These are phyloP conservation scores for Parazoanthus darwini DNA, from an alignment of 92 coral and sea anemone genomes.

Conservation along the genomic window DNA sequence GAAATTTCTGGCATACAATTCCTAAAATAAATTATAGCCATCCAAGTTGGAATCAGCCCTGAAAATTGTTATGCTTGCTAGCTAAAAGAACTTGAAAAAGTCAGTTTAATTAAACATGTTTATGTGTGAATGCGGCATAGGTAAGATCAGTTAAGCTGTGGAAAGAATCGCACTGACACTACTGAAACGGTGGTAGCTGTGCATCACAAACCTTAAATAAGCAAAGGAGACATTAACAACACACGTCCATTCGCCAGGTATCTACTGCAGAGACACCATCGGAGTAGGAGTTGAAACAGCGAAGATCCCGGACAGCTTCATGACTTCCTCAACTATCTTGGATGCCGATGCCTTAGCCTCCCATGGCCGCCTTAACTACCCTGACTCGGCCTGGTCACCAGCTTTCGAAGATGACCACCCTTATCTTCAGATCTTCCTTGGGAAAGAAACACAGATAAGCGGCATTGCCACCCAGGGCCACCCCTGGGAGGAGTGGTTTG, in stretches of 20 bases:
- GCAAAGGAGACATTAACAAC: not conserved
- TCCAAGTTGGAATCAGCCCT: no score
- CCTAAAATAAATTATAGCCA: no score
- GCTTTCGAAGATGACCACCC: slow-evolving; percentile 44
- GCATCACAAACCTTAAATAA: no score
- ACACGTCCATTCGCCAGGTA: not conserved
- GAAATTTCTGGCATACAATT: no score
- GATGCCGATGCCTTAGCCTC: slow-evolving; percentile 44
- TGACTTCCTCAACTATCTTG: slow-evolving; percentile 52
- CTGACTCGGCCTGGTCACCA: slow-evolving; percentile 60
- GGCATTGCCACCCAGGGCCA: slow-evolving; percentile 69
- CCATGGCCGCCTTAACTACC: slow-evolving; percentile 63
- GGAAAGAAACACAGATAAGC: slow-evolving; percentile 63
- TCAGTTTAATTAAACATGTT: no score
- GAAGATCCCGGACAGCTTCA: slow-evolving; percentile 54
- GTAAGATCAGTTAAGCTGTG: no score
- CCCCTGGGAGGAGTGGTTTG: slow-evolving; percentile 70
- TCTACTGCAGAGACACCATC: slow-evolving; percentile 54
- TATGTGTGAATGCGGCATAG: no score
- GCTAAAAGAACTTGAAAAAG: no score
- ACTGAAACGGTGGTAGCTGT: no score
- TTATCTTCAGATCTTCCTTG: slow-evolving; percentile 63
- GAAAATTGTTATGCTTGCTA: no score
- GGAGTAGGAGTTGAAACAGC: slow-evolving; percentile 58
- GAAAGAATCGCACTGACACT: no score